Evolutionary conservation across 2,797 vertebrate species (phyloP).

Genomic region (Nyctalus aviator): DNA sequence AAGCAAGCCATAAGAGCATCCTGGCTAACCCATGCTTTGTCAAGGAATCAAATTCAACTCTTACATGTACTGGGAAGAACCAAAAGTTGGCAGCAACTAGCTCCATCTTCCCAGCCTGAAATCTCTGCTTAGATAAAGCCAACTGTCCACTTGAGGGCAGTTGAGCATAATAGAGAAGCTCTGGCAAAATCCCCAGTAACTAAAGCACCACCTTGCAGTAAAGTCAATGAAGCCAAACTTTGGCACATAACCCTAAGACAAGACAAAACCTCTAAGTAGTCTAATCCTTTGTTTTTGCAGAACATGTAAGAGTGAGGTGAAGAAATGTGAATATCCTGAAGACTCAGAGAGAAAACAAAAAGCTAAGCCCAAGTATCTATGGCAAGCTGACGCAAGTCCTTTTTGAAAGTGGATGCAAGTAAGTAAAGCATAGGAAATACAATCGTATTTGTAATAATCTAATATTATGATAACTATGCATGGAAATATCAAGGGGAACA

Average conservation of each 20-base stretch:
- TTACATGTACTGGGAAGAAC: neutral
- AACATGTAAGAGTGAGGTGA: neutral
- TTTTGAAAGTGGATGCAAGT: neutral
- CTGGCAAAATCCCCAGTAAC: neutral
- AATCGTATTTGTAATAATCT: neutral
- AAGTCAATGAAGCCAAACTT: neutral
- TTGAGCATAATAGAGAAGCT: neutral
- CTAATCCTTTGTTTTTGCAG: conserved; percentile 18
- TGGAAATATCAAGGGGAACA: neutral
- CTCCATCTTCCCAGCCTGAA: neutral
- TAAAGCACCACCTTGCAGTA: neutral
- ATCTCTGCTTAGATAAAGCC: neutral
- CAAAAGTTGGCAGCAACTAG: neutral
- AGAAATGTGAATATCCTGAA: conserved; percentile 14
- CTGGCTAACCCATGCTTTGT: neutral
- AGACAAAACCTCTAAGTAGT: neutral
- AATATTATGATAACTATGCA: neutral
- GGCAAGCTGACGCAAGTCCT: neutral
- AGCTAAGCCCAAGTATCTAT: neutral
- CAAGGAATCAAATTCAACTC: neutral
- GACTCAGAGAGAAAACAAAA: neutral
- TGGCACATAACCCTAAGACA: neutral
- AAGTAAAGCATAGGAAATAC: neutral
- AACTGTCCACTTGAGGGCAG: neutral
- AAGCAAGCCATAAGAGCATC: neutral